Percentiles rank a stretch among this genome's conserved stretches.
These are phyloP conservation scores for Drosophila engyochracea DNA, from an alignment of 2,888 invertebrate genomes.

Conservation along the genomic window DNA sequence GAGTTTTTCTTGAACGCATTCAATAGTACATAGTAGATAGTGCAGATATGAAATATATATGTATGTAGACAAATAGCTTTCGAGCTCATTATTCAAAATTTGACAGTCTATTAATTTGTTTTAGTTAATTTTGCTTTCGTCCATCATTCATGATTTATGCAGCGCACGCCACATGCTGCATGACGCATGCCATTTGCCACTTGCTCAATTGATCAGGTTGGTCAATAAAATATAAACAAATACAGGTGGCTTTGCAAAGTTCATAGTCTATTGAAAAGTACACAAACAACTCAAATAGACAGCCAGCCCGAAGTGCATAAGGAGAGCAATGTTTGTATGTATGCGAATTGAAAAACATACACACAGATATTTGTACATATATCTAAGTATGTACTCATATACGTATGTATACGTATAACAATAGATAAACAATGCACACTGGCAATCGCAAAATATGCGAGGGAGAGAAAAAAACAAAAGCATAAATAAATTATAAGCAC, in stretches of 20 bases:
- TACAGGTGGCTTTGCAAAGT: conserved; percentile 52
- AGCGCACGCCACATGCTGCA: conserved; percentile 15
- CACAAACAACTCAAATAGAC: not conserved
- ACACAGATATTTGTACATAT: not conserved
- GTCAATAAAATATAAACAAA: conserved; percentile 28
- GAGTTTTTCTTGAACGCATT: conserved; percentile 24
- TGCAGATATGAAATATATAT: not conserved
- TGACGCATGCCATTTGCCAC: conserved; percentile 16
- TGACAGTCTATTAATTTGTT: not conserved
- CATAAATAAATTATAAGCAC: not conserved
- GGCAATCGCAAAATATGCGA: conserved; percentile 14
- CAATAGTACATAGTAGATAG: conserved; percentile 10
- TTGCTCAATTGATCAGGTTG: conserved; percentile 22
- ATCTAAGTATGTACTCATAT: not conserved
- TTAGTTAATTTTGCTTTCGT: not conserved
- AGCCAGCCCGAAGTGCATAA: not conserved
- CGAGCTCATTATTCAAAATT: conserved; percentile 10
- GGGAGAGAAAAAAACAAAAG: not conserved
- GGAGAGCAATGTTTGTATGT: conserved; percentile 3
- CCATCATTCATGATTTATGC: conserved; percentile 36
- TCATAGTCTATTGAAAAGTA: conserved; percentile 6
- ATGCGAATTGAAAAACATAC: not conserved
- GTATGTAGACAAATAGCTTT: not conserved
- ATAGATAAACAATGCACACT: conserved; percentile 35
- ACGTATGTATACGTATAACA: not conserved